phyloP scores from a whole-genome alignment of 2,797 vertebrate species.

The Gallinago stenura region DNA sequence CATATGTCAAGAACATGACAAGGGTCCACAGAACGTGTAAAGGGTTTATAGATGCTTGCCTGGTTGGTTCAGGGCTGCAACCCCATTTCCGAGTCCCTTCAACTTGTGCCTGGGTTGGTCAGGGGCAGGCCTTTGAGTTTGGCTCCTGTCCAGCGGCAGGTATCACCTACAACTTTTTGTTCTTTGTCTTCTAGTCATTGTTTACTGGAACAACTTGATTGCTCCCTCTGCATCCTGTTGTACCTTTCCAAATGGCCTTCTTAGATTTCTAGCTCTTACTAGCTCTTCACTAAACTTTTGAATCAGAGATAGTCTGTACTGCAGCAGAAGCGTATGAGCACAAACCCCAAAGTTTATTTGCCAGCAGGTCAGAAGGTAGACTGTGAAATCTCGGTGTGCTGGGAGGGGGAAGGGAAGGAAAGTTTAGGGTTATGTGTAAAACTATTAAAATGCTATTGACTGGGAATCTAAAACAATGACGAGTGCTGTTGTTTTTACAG shows the following conservation, averaged over 20 bases:
- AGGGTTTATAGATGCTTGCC: neutral
- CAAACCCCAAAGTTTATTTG: neutral
- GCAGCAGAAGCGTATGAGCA: neutral
- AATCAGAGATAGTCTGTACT: neutral
- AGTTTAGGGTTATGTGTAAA: slow-evolving; percentile 62
- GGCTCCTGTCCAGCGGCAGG: neutral
- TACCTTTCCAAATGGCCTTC: neutral
- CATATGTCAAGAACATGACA: fast-evolving
- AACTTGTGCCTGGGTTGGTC: neutral
- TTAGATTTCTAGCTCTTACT: neutral
- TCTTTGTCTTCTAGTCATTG: slow-evolving; percentile 1
- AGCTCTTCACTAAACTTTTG: neutral
- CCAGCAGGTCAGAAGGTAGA: neutral
- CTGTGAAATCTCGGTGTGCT: neutral
- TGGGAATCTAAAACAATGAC: slow-evolving; percentile 68
- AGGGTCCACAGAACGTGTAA: fast-evolving
- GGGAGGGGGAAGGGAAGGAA: slow-evolving; percentile 31
- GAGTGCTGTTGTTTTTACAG: slow-evolving; percentile 79
- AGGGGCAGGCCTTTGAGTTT: neutral
- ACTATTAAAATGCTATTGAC: slow-evolving; percentile 70
- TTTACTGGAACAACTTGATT: neutral
- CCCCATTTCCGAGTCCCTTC: neutral
- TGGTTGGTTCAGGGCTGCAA: neutral
- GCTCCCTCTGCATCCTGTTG: neutral
- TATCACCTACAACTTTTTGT: slow-evolving; percentile 19